Evolutionary conservation across 2,888 invertebrate genomes (phyloP).

Genomic region (Oxycera nigricornis): DNA sequence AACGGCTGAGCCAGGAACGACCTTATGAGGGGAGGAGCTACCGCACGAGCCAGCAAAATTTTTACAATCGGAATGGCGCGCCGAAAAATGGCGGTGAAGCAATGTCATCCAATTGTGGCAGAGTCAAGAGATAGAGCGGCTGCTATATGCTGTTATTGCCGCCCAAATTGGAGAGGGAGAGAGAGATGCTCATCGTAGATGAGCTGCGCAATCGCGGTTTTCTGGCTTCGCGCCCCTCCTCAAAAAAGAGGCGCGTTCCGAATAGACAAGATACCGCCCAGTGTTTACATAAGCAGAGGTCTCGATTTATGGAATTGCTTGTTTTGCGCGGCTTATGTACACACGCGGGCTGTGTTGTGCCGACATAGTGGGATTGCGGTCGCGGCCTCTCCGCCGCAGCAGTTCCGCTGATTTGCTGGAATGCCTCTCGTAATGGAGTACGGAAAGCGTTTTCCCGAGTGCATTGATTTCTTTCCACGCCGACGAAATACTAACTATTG

Average conservation of each 20-base stretch:
- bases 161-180: too few species aligned
- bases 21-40: too few species aligned
- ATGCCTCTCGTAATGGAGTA: conserved; percentile 23
- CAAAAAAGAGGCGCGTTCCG: neutral
- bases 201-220: conserved; percentile 23
- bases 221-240: neutral
- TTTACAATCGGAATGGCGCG: too few species aligned
- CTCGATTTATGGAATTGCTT: conserved; percentile 31
- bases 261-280: conserved; percentile 13
- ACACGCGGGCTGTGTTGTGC: neutral
- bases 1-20: too few species aligned
- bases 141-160: too few species aligned
- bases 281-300: conserved; percentile 2
- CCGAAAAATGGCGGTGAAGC: too few species aligned
- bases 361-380: neutral
- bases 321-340: conserved; percentile 40
- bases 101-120: too few species aligned
- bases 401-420: conserved; percentile 22
- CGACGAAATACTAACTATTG: neutral
- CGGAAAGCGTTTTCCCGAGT: neutral
- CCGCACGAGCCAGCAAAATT: too few species aligned
- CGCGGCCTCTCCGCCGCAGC: neutral
- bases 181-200: neutral
- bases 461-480: neutral
- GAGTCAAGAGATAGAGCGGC: too few species aligned